These are phyloP conservation scores for Helicolenus hilgendorfi DNA, from an alignment of 2,797 vertebrate genomes.

Conservation along the genomic window DNA sequence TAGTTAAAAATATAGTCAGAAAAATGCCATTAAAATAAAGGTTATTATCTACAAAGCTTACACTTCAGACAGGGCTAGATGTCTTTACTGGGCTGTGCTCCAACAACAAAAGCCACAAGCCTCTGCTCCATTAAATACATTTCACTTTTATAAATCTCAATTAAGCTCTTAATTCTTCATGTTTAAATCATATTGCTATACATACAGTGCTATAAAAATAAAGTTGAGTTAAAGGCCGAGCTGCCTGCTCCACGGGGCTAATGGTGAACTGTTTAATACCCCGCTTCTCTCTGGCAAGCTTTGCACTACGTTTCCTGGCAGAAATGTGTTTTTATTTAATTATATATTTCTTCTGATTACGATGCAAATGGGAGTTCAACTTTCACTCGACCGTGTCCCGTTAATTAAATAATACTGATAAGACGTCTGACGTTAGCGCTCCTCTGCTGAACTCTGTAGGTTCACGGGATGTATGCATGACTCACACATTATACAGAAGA, in stretches of 20 bases:
- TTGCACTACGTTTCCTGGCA: not conserved
- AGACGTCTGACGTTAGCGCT: not conserved
- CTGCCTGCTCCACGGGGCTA: too few species aligned
- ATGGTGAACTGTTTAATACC: not conserved
- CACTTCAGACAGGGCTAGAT: too few species aligned
- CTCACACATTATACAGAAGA: not conserved
- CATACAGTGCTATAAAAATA: too few species aligned
- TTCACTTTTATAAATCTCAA: not conserved
- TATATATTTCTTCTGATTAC: not conserved
- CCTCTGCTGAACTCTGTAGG: not conserved
- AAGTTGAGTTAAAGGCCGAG: not conserved
- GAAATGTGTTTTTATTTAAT: not conserved
- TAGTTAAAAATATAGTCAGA: too few species aligned
- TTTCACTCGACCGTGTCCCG: not conserved
- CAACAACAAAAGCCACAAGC: not conserved
- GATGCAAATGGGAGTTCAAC: not conserved
- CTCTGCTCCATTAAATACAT: not conserved
- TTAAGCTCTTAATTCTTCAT: not conserved
- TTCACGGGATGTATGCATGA: not conserved
- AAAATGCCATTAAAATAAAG: too few species aligned
- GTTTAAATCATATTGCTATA: not conserved
- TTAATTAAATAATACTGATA: not conserved
- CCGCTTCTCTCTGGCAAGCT: not conserved
- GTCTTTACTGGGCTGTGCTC: not conserved
- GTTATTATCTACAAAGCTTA: too few species aligned